These are phyloP conservation scores for Harmothoe impar DNA, from an alignment of 2,888 invertebrate genomes.

Conservation along the genomic window DNA sequence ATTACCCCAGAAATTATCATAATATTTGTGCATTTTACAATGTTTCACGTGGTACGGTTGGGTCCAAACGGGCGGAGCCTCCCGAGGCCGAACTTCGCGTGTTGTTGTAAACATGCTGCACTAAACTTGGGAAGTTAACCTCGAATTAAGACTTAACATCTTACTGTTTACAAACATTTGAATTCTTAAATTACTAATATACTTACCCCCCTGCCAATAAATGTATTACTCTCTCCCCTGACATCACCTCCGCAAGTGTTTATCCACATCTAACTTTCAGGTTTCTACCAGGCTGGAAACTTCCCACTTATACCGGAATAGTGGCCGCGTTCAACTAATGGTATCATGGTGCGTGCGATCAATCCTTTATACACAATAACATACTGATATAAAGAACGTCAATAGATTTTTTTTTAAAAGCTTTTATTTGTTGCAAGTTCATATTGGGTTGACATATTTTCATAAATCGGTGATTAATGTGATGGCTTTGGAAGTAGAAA, in stretches of 20 bases:
- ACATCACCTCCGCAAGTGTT: constrained; percentile 37
- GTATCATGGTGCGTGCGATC: neutral
- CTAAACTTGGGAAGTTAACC: neutral
- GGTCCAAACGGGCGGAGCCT: too few relatives aligned
- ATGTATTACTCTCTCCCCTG: constrained; percentile 59
- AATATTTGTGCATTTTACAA: constrained; percentile 32
- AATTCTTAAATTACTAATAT: neutral
- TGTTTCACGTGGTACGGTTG: constrained; percentile 1
- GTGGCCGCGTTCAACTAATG: neutral
- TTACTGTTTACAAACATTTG: neutral
- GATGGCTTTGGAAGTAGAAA: too few relatives aligned
- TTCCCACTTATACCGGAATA: neutral
- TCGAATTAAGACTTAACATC: neutral
- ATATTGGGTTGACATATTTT: too few relatives aligned
- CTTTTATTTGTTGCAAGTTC: too few relatives aligned
- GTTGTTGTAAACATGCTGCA: neutral
- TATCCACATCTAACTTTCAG: constrained; percentile 34
- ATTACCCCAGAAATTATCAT: neutral
- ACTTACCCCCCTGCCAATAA: constrained; percentile 64
- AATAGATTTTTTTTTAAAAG: too few relatives aligned
- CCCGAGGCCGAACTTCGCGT: neutral
- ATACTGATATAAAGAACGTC: too few relatives aligned
- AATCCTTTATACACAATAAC: too few relatives aligned
- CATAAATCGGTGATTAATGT: too few relatives aligned
- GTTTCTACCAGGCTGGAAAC: constrained; percentile 25